Base-by-base conservation (phyloP, 2,888 invertebrate genomes). In the Thymelicus lineola region DNA sequence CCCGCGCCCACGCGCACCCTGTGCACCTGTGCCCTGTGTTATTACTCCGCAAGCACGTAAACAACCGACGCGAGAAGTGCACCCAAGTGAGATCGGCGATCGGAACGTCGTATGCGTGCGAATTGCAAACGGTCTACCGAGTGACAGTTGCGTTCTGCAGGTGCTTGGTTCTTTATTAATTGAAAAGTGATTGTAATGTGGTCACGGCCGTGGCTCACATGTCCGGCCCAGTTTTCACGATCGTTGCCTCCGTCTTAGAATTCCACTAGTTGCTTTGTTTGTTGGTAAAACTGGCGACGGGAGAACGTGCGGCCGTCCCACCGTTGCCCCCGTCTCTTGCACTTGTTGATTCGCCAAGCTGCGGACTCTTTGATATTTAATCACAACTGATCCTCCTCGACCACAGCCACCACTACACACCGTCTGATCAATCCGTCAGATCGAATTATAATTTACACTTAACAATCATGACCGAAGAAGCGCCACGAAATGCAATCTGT, bases 111-210 rank as follows among this genome's bases (percentile, higher is more conserved):
- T 74, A 83, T 81, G 79, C 84, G 85, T 83, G 83, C 86, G 83
- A 73, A 72, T 69, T 63, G 69, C 74, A 71, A 72, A 74, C 73
- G 73, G 75, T 82, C 82, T 82, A 80, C 77, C 84, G 79, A 80
- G 87, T 86, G 86, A 87, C 86, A 86, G 86, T 89, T 89, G 88
- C 88, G 89, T 87, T 89, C 88, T 87, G 88, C 91, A 91, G 92
- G 92, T 92, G 92, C 87, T 87, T 79, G 81, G 85, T 89, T 90
- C 84, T 90, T 90, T 90, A 90, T 91, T 93, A 91, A 91, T 91
- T 90, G 91, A 92, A 93, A 93, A 93, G 93, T 93, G 93, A 92
- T 91, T 91, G 93, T 91, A 91, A 89, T 81, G 86, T 88, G 93
- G 93, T 88, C 93, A 92, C 89, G 92, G 93, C 89, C 91, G 90